Evolutionary conservation across 2,113 vertebrate species (phyloP).

Genomic region (Callocephalon fimbriatum): DNA sequence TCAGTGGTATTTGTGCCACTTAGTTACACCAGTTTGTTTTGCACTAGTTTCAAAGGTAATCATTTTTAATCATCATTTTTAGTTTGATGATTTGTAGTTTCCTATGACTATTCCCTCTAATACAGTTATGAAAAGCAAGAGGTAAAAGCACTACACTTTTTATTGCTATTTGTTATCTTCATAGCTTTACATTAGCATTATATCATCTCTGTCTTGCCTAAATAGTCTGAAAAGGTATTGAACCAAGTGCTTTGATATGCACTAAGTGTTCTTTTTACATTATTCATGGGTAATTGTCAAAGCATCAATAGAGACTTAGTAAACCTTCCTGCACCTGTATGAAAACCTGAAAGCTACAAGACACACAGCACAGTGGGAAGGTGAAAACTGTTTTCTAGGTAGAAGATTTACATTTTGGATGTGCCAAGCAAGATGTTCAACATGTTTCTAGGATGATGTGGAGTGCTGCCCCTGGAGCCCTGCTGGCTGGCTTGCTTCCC

Average conservation of each 20-base stretch:
- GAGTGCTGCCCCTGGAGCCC: fast-evolving
- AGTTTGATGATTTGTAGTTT: neutral
- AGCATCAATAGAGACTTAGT: neutral
- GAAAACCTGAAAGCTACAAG: neutral
- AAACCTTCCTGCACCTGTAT: neutral
- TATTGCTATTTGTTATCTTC: neutral
- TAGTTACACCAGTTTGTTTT: neutral
- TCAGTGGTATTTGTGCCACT: neutral
- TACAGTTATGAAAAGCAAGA: neutral
- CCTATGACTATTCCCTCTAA: neutral
- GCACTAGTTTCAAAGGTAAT: neutral
- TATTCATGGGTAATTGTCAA: neutral
- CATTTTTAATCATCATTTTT: neutral
- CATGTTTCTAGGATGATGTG: neutral
- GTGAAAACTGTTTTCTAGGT: neutral
- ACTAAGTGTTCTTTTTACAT: neutral
- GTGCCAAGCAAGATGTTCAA: neutral
- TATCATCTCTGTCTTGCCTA: neutral
- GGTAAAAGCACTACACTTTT: neutral
- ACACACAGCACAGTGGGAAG: neutral
- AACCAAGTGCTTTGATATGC: neutral
- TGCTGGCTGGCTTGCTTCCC: neutral
- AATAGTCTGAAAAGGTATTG: neutral
- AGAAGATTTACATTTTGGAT: neutral
- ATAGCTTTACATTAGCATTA: neutral